These are phyloP conservation scores for Sphaerophoria rueppellii DNA, from an alignment of 2,888 invertebrate genomes.

Conservation along the genomic window DNA sequence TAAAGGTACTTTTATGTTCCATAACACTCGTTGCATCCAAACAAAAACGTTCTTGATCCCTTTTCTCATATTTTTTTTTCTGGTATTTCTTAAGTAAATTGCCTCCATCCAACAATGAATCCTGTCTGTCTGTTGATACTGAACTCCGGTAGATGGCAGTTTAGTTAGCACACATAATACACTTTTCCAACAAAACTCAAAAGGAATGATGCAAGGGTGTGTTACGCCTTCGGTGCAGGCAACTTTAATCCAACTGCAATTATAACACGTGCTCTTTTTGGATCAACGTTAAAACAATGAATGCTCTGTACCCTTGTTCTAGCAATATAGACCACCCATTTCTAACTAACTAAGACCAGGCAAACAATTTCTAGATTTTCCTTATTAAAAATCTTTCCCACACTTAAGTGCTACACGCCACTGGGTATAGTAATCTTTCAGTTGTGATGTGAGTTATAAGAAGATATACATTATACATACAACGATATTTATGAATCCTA, in stretches of 20 bases:
- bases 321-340: slow-evolving; percentile 20
- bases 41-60: slow-evolving; percentile 29
- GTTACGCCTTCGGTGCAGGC: slow-evolving; percentile 39
- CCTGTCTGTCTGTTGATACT: not conserved
- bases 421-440: slow-evolving; percentile 50
- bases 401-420: slow-evolving; percentile 45
- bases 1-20: not conserved
- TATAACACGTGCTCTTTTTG: slow-evolving; percentile 58
- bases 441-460: slow-evolving; percentile 39
- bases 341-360: slow-evolving; percentile 34
- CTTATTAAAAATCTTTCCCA: slow-evolving; percentile 72
- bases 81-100: slow-evolving; percentile 24
- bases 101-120: slow-evolving; percentile 12
- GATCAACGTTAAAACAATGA: slow-evolving; percentile 25
- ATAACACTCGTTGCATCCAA: slow-evolving; percentile 7
- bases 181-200: slow-evolving; percentile 19
- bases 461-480: slow-evolving; percentile 13
- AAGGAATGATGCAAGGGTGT: slow-evolving; percentile 56
- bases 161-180: slow-evolving; percentile 4
- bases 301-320: slow-evolving; percentile 44
- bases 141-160: slow-evolving; percentile 9
- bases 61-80: not conserved
- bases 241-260: slow-evolving; percentile 63
- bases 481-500: slow-evolving; percentile 38
- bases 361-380: slow-evolving; percentile 56